Evolutionary conservation across 2,797 vertebrate genomes (phyloP), one percentile per base, ranked within the genome.

Genomic region (Falco concolor): DNA sequence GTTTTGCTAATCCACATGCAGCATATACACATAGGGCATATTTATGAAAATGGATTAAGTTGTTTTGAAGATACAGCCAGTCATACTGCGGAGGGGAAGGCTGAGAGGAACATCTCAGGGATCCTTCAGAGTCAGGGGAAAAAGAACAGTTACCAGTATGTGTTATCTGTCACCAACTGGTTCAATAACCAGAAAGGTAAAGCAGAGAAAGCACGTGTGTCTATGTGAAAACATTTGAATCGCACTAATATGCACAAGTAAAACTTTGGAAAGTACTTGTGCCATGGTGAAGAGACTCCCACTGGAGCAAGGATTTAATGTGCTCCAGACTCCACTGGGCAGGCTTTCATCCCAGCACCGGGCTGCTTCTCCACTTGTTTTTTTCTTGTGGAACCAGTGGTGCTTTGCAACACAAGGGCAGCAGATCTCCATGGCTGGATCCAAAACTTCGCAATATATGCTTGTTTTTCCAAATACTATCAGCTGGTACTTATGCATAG

Each of bases 141-240:
- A 38, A 78, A 36, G 18, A 82, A 42, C 0, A 59, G 40, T 32
- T 68, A 28, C 13, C 68, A 80, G 19, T 32, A n/a, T 0, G 15
- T 23, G 40, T 15, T 54, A 42, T 21, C 28, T 77, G 50, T 40
- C 67, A 78, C 11, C 1, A 0, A 30, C 13, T 47, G 14, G 13
- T 11, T 42, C 52, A 75, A 42, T 8, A 68, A 28, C 10, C 34
- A 40, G 11, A 56, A 69, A 34, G 24, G 36, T n/a, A 23, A 83
- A 61, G 30, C 20, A 5, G 5, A 60, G 30, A 28, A 49, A 27
- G 27, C 1, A 8, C 1, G 13, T 5, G 4, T 5, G 23, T 38
- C 38, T 38, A 38, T 2, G 5, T 28, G 24, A 50, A 56, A 54
- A 50, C 2, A 7, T 40, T 57, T 15, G 40, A 52, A 74, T 40